Base-by-base conservation (phyloP, 2,888 invertebrate genomes). In the Dorcus parallelipipedus region DNA sequence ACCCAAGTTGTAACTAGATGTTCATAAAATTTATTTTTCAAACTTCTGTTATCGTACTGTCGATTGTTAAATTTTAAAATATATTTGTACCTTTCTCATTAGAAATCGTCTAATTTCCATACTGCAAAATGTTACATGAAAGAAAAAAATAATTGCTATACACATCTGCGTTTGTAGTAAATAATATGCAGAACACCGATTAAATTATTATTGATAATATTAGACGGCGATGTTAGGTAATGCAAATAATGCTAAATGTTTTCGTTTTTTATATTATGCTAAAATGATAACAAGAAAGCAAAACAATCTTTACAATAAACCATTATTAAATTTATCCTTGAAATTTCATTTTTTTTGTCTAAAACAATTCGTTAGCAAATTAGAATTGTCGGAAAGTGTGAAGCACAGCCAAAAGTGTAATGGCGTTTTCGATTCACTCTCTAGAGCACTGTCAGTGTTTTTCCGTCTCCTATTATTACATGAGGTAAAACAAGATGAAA, bases 121-220 rank as follows among this genome's bases (percentile, higher is more conserved):
- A 45, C 45, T 23, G 45, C 45, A 55, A 67, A 68, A 70, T 70
- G 71, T 73, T 72, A 71, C 72, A 72, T 73, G 67, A 69, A 59
- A 33, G 41, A 66, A 67, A 60, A 47, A 67, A 59, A 69, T 73
- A 72, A 73, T 71, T 74, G 74, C 72, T 73, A 73, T 72, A 73
- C 69, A 73, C 71, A 73, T 74, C 70, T 72, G 70, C 75, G 75
- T 76, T 76, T 74, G 72, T 73, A 73, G 72, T 71, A 71, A 76
- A 77, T 77, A 76, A 77, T 73, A 73, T 75, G 73, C 76, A 76
- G 74, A 79, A 79, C 79, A 79, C 79, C 79, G 78, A 78, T 75
- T 74, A 74, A 67, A 67, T 71, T 74, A 69, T 68, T 33, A 33
- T 33, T 69, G 71, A 72, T 73, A 33, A 33, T 33, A 70, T 72